Conservation (phyloP, 2,113 vertebrate species). For the Halcyon senegalensis region DNA sequence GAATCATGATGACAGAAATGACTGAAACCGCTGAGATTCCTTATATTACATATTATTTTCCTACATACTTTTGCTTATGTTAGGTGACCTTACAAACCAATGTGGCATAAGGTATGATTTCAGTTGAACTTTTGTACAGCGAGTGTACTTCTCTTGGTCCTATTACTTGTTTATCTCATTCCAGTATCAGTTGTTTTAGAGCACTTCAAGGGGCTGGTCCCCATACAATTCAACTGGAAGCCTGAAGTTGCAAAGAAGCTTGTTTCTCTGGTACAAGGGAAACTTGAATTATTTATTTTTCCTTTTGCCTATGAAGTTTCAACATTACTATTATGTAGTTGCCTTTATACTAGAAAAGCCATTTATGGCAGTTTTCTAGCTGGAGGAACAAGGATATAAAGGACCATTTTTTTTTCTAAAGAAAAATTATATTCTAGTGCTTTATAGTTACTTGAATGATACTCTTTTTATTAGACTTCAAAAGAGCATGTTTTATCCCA, state of each 20-base stretch:
- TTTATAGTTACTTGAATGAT: constrained; percentile 34
- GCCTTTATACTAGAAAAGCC: not conserved
- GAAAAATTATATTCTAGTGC: not conserved
- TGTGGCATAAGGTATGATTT: not conserved
- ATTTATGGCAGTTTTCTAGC: not conserved
- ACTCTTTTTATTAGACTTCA: not conserved
- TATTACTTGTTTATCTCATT: not conserved
- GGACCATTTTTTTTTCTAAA: not conserved
- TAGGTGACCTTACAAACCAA: not conserved
- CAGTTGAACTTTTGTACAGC: not conserved
- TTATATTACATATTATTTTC: not conserved
- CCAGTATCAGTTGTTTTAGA: not conserved
- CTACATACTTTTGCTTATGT: not conserved
- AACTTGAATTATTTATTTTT: not conserved
- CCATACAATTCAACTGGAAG: not conserved
- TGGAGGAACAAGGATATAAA: not conserved
- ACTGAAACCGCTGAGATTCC: not conserved
- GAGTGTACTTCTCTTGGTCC: not conserved
- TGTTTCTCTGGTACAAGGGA: not conserved
- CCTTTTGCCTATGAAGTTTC: not conserved
- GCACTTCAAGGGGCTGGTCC: not conserved
- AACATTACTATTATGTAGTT: not conserved
- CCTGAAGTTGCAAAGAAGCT: not conserved
- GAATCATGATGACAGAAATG: not conserved
- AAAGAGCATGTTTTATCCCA: constrained; percentile 33